A percentile compares a stretch with the other conserved stretches of the same genome.
Conservation (phyloP, 1,140 invertebrate genomes). For the Cheumatopsyche charites region DNA sequence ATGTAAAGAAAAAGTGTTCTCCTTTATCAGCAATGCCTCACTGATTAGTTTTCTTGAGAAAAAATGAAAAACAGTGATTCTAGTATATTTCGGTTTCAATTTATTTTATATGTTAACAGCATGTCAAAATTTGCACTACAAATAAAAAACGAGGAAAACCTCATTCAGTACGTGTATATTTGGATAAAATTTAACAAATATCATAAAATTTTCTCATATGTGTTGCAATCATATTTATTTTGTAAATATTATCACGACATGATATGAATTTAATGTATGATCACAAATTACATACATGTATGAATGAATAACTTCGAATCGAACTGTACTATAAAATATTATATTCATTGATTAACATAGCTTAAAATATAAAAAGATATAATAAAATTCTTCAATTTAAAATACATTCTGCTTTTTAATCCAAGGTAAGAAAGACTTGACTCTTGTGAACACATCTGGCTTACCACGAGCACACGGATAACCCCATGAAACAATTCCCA, state of each 20-base stretch:
- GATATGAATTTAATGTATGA: background rate
- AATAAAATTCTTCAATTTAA: background rate
- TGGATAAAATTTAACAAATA: background rate
- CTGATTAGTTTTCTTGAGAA: background rate
- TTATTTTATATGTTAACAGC: background rate
- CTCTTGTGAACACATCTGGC: conserved; percentile 65
- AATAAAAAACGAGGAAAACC: background rate
- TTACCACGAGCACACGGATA: conserved; percentile 62
- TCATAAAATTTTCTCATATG: background rate
- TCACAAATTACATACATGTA: too few relatives aligned
- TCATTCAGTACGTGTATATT: background rate
- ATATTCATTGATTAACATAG: too few relatives aligned
- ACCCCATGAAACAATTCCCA: conserved; percentile 66
- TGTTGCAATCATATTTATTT: background rate
- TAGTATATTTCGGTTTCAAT: background rate
- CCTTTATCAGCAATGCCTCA: background rate
- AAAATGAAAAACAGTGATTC: background rate
- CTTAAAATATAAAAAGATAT: too few relatives aligned
- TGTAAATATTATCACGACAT: too few relatives aligned
- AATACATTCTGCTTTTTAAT: conserved; percentile 42
- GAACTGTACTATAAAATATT: too few relatives aligned
- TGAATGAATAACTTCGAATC: too few relatives aligned
- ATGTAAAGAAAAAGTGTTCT: background rate
- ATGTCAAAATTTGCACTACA: background rate
- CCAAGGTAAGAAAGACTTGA: conserved; percentile 56